These are phyloP conservation scores for Melanostoma mellinum DNA, from an alignment of 2,888 invertebrate genomes.

Conservation along the genomic window DNA sequence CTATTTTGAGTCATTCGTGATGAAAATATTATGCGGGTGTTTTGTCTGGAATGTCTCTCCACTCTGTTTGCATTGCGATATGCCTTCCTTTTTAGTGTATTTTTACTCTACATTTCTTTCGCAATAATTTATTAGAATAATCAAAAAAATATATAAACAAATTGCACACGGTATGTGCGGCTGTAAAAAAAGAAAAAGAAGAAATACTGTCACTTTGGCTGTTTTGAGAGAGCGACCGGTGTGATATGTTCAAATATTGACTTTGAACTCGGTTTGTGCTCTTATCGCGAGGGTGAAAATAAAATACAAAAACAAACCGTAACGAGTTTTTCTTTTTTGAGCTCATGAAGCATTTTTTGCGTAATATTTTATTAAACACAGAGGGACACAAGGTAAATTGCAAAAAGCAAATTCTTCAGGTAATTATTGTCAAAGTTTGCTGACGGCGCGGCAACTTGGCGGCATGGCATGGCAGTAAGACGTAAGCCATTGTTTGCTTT, in stretches of 20 bases:
- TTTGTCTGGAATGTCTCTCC: conserved; percentile 46
- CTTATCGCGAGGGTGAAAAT: conserved; percentile 29
- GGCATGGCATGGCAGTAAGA: too few species aligned
- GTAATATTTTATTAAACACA: conserved; percentile 32
- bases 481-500: too few species aligned
- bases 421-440: too few species aligned
- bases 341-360: conserved; percentile 37
- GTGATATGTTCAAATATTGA: conserved; percentile 60
- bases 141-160: conserved; percentile 24
- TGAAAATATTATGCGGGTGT: conserved; percentile 40
- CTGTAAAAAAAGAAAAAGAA: conserved; percentile 12
- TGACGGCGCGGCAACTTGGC: too few species aligned
- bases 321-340: too few species aligned
- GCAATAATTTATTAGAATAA: conserved; percentile 19
- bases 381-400: too few species aligned
- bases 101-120: conserved; percentile 6
- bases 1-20: background rate
- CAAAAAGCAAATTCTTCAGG: too few species aligned
- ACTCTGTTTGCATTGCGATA: conserved; percentile 37
- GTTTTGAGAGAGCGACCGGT: conserved; percentile 12
- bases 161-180: conserved; percentile 6
- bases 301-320: too few species aligned
- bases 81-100: conserved; percentile 27
- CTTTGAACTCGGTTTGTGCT: conserved; percentile 49
- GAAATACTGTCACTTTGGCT: conserved; percentile 47